phyloP scores from a whole-genome alignment of 2,113 vertebrate genomes.

The Daphoenositta chrysoptera region DNA sequence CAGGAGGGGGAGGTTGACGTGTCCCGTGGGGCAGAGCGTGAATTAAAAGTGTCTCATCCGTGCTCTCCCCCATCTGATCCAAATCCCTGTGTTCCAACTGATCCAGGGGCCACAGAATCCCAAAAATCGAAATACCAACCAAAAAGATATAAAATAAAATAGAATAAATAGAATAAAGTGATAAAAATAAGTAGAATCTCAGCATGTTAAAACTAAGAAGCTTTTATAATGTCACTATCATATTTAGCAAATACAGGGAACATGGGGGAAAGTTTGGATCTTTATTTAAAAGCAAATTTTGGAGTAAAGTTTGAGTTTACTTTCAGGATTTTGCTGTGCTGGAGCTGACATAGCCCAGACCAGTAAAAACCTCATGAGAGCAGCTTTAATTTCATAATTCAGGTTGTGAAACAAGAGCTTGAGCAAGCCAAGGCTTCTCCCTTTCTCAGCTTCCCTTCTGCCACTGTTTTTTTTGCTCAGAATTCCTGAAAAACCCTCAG shows the following conservation, averaged over 20 bases:
- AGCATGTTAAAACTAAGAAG: not conserved
- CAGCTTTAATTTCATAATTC: not conserved
- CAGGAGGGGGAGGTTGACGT: not conserved
- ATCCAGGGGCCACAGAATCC: not conserved
- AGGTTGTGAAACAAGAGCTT: not conserved
- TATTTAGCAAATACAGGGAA: not conserved
- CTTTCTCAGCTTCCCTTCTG: not conserved
- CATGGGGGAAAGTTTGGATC: accelerated
- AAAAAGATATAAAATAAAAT: not conserved
- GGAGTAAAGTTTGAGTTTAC: not conserved
- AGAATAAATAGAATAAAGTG: not conserved
- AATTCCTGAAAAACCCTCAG: not conserved
- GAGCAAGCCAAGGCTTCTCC: not conserved
- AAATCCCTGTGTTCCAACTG: accelerated
- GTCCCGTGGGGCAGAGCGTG: accelerated
- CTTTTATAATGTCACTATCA: accelerated
- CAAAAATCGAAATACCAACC: not conserved
- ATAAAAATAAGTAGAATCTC: not conserved
- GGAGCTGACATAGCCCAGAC: not conserved
- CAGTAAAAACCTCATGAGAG: not conserved
- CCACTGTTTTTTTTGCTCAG: not conserved
- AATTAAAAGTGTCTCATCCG: not conserved
- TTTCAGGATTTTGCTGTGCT: not conserved
- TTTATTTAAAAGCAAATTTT: not conserved
- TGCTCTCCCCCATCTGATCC: not conserved